Evolutionary conservation across 2,113 vertebrate species (phyloP).

Genomic region (Rallus limicola): DNA sequence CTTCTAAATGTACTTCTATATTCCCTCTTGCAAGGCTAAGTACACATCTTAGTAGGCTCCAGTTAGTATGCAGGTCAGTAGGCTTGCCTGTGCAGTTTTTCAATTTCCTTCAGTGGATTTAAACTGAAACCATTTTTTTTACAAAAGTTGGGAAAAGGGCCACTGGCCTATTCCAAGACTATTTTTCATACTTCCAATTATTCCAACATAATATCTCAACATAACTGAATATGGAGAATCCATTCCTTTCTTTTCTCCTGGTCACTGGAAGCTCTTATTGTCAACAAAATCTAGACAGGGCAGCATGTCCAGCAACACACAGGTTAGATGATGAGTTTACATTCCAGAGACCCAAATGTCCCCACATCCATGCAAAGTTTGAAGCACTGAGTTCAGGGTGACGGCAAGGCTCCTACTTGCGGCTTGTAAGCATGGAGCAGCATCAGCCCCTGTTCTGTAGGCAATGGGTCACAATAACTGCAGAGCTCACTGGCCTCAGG

Average conservation of each 20-base stretch:
- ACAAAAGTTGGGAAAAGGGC: neutral
- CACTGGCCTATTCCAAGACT: neutral
- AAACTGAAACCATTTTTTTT: neutral
- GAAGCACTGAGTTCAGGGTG: neutral
- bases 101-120: neutral
- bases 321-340: neutral
- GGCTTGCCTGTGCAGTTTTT: neutral
- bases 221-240: neutral
- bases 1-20: neutral
- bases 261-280: neutral
- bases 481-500: neutral
- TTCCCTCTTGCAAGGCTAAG: neutral
- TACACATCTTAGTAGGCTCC: neutral
- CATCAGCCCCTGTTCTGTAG: neutral
- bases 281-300: neutral
- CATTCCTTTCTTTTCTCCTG: neutral
- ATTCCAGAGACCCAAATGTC: neutral
- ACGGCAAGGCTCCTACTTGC: neutral
- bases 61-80: neutral
- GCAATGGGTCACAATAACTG: neutral
- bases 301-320: neutral
- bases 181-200: neutral
- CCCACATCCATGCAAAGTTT: neutral
- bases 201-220: neutral
- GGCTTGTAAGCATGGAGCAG: neutral